These are phyloP conservation scores for Acrobasis repandana DNA, from an alignment of 2,888 invertebrate genomes.

Conservation along the genomic window DNA sequence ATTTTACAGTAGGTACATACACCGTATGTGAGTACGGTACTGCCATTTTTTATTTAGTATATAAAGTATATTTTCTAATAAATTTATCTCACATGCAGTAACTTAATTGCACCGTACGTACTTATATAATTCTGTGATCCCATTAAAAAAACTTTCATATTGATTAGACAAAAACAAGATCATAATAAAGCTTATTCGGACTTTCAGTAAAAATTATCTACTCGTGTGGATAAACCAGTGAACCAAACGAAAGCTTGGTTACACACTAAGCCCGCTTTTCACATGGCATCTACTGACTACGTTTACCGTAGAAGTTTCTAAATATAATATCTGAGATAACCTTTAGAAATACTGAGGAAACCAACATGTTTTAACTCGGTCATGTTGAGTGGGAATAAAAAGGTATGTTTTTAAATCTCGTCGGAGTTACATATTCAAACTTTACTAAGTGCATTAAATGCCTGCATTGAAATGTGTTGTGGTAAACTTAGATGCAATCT, in stretches of 20 bases:
- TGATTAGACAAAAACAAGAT: background rate
- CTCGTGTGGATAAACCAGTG: background rate
- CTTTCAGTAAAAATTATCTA: background rate
- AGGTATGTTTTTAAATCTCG: background rate
- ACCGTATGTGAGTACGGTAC: no score
- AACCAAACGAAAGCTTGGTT: background rate
- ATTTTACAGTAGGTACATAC: no score
- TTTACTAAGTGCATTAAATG: background rate
- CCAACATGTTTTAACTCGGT: background rate
- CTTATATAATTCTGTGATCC: no score
- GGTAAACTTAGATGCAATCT: no score
- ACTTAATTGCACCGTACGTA: no score
- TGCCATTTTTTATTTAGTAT: no score
- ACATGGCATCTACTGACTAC: background rate
- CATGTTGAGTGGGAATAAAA: background rate
- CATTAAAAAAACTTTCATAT: no score
- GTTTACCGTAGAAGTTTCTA: background rate
- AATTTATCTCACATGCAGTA: no score
- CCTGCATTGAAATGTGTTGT: background rate
- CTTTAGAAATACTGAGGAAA: background rate
- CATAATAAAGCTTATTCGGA: background rate
- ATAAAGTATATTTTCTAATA: no score
- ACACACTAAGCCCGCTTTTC: background rate
- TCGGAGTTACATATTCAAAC: background rate
- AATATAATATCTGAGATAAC: background rate